Evolutionary conservation across 2,888 invertebrate species (phyloP), one percentile per base, ranked within the genome.

Genomic region (Formica aserva): DNA sequence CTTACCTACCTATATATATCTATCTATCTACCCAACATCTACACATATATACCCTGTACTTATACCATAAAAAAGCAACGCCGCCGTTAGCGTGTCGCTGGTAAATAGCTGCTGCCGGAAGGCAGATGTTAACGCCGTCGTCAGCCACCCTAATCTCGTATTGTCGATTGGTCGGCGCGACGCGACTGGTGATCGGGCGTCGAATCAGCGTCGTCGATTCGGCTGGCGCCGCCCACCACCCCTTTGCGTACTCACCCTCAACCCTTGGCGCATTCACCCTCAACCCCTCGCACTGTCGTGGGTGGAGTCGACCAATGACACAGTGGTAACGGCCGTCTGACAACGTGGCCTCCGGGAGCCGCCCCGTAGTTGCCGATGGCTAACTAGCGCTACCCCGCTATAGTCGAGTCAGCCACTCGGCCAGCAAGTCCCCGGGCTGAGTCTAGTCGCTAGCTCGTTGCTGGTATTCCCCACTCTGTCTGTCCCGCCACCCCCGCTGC

Each of bases 231-330:
- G 92, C 92, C 92, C 83, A 91, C 86, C 81, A 87, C 86, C 89
- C 89, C 89, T 86, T 62, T 74, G 80, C 63, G 67, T 84, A 81
- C 77, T 88, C 86, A 88, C 80, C 86, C 66, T 82, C 77, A 85
- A 18, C 89, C 89, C 89, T 86, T 57, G 74, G 80, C 63, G 65
- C 85, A 76, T 78, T 88, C 85, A 88, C 82, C 86, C 66, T 83
- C 38, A 57, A 57, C 84, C 52, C 52, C 82, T 67, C 76, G 69
- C 67, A 26, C 69, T 67, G 72, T 76, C 81, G 90, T 88, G 92
- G 93, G 93, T 91, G 93, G 92, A 92, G 92, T 91, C 93, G 89
- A 89, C 94, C 94, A 94, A 94, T 94, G 92, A 92, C 92, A 92
- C 91, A 90, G 89, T 92, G 92, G 92, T 91, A 91, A 91, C 90